A percentile compares a stretch with the other conserved stretches of the same genome.
Evolutionary conservation across 1,140 invertebrate genomes (phyloP).

Genomic region (Cydia strobilella): DNA sequence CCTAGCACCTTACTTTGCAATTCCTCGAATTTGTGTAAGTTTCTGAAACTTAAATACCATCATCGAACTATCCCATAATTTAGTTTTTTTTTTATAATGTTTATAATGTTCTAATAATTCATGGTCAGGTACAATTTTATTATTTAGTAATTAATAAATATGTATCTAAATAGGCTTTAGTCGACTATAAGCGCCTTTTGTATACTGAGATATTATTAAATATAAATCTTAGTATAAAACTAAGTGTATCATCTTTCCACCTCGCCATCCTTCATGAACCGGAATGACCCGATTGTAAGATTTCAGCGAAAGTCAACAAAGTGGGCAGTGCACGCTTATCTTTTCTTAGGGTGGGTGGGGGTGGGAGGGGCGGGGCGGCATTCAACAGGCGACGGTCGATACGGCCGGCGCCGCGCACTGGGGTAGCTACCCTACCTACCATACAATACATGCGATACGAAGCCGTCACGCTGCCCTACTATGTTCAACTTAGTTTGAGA

Average conservation of each 20-base stretch:
- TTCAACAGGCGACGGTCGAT: conserved; percentile 78
- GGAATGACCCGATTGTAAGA: background rate
- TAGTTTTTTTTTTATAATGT: no score
- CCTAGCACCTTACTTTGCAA: no score
- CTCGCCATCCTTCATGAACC: background rate
- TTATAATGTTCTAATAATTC: no score
- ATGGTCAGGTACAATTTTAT: no score
- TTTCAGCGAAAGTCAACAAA: conserved; percentile 19
- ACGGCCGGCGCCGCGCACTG: conserved; percentile 60
- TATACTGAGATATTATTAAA: no score
- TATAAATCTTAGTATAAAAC: no score
- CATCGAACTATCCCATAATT: no score
- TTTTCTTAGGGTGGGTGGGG: conserved; percentile 50
- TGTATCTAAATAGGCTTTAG: no score
- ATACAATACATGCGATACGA: conserved; percentile 11
- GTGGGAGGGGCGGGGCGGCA: conserved; percentile 60
- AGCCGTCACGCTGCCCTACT: conserved; percentile 14
- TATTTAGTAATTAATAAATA: no score
- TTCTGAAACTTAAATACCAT: no score
- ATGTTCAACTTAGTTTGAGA: conserved; percentile 14
- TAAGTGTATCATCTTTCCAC: background rate
- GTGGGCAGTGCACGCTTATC: conserved; percentile 20
- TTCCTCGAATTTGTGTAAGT: no score
- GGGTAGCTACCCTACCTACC: conserved; percentile 36
- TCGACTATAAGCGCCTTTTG: no score